phyloP scores from a whole-genome alignment of 2,888 invertebrate species.

The Agonum fuliginosum region DNA sequence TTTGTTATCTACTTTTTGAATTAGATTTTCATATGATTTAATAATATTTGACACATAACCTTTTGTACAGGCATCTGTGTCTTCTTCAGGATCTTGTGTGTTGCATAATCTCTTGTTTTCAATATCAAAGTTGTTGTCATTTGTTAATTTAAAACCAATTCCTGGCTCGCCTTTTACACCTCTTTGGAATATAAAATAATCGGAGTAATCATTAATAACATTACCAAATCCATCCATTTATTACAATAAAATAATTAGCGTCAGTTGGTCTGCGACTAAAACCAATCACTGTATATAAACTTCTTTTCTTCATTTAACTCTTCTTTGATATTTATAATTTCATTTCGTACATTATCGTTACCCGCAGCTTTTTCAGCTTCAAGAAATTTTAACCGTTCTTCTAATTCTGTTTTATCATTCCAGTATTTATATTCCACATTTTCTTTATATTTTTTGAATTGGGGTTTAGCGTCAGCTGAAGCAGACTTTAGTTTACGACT shows the following conservation, averaged over 20 bases:
- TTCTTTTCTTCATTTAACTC: no score
- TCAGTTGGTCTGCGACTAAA: no score
- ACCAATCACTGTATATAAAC: no score
- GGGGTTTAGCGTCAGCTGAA: background rate
- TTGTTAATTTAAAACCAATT: conserved; percentile 18
- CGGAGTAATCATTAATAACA: background rate
- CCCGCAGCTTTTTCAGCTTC: no score
- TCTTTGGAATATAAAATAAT: background rate
- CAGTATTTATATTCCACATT: no score
- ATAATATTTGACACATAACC: background rate
- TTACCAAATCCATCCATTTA: conserved; percentile 5
- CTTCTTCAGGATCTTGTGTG: background rate
- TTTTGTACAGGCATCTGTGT: background rate
- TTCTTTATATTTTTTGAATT: no score
- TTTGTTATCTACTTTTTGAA: background rate
- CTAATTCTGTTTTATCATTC: no score
- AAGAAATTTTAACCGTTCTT: no score
- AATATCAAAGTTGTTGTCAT: background rate
- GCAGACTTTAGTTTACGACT: background rate
- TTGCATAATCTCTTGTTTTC: conserved; percentile 12
- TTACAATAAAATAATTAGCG: background rate
- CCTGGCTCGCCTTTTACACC: conserved; percentile 1
- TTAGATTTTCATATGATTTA: background rate
- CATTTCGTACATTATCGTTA: no score
- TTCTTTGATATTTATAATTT: no score